Base-by-base conservation (phyloP, 2,888 invertebrate species). In the Leptinotarsa haldemani region DNA sequence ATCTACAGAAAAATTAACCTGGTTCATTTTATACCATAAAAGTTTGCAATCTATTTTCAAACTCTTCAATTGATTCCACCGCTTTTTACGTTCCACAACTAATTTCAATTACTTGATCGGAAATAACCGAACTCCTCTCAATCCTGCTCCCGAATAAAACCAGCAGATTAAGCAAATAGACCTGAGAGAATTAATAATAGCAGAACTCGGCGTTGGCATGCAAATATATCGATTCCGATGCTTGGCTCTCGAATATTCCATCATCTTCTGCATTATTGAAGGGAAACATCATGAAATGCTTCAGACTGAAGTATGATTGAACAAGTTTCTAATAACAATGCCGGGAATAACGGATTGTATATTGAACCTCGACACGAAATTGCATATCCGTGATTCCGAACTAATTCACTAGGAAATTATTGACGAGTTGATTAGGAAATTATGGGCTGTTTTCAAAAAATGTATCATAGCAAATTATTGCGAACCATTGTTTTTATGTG, bases 171-270 rank as follows among this genome's bases (percentile, higher is more conserved):
- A 72, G 67, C 53, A 72, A 72, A 72, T 63, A 68, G 64, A 72
- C 61, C 30, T 40, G 63, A 56, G 66, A 70, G 70, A 70, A 74
- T 70, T 67, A 74, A 66, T 74, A 66, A 66, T 70, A 70, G 67
- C 63, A 61, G 53, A 73, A 58, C 50, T 46, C 65, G 20, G 25
- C 50, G 65, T 61, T 22, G 69, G 70, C 70, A 74, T 67, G 73
- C 73, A 74, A 74, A 74, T 74, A 66, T 74, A 74, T 74, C 66
- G 73, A 74, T 74, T 74, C 47, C 70, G 66, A 61, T 58, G 69
- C 65, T 52, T 66, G 50, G 48, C 69, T 48, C 66, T 69, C 58
- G 56, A 25, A 65, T 69, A 70, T 74, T 74, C 70, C 73, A 70
- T 72, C 71, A 72, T 74, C 66, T 70, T 30, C 16, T 70, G 73